These are phyloP conservation scores for Pangasius krempfi DNA, from an alignment of 2,797 vertebrate genomes.

Conservation along the genomic window DNA sequence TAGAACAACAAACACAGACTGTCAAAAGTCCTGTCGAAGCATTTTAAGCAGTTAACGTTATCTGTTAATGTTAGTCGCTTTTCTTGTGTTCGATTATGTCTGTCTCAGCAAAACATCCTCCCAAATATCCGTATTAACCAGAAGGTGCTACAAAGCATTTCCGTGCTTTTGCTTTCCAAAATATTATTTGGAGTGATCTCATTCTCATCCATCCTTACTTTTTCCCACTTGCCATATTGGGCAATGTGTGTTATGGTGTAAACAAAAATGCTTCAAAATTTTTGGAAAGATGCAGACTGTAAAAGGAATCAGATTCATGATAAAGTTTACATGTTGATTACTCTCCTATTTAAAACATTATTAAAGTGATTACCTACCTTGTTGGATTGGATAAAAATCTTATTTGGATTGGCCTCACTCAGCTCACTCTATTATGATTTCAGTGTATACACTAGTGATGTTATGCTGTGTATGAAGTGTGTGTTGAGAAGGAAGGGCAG, in stretches of 20 bases:
- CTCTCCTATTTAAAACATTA: no score
- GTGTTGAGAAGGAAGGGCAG: not conserved
- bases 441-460: not conserved
- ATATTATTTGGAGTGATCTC: not conserved
- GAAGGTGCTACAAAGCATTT: not conserved
- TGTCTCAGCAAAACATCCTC: not conserved
- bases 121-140: not conserved
- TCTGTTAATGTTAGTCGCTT: not conserved
- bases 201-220: not conserved
- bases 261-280: no score
- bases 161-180: not conserved
- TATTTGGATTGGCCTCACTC: not conserved
- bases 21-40: not conserved
- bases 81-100: not conserved
- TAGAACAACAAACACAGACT: not conserved
- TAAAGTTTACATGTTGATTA: not conserved
- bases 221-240: not conserved
- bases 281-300: not conserved
- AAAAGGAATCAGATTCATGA: not conserved
- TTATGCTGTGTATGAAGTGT: not conserved
- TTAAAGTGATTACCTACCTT: not conserved
- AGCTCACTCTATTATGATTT: not conserved
- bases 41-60: not conserved
- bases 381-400: not conserved
- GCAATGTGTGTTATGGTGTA: not conserved